phyloP scores from a whole-genome alignment of 2,113 vertebrate genomes.

The Pyxicephalus adspersus region DNA sequence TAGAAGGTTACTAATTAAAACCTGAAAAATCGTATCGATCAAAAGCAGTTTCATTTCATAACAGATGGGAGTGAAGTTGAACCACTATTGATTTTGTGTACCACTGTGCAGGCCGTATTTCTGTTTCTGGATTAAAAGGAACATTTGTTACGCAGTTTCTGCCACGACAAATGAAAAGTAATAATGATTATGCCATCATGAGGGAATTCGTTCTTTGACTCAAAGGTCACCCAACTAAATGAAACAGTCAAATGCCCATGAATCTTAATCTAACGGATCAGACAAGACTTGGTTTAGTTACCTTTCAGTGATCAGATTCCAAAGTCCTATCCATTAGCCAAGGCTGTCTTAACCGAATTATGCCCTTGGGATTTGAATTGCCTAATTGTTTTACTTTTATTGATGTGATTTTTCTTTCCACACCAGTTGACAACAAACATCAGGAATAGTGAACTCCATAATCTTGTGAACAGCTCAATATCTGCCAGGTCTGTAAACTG shows the following conservation, averaged over 20 bases:
- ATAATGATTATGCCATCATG: slow-evolving; percentile 28
- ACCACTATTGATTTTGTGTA: slow-evolving; percentile 47
- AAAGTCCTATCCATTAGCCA: slow-evolving; percentile 9
- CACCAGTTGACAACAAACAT: slow-evolving; percentile 10
- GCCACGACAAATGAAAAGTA: slow-evolving; percentile 47
- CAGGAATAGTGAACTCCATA: neutral
- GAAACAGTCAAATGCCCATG: slow-evolving; percentile 46
- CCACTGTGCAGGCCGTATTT: slow-evolving; percentile 23
- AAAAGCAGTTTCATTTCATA: slow-evolving; percentile 37
- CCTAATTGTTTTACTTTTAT: slow-evolving; percentile 37
- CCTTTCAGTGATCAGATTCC: slow-evolving; percentile 24
- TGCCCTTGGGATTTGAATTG: slow-evolving; percentile 15
- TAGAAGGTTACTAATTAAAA: slow-evolving; percentile 37
- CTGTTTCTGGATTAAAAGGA: slow-evolving; percentile 36
- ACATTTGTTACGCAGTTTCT: slow-evolving; percentile 14
- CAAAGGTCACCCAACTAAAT: slow-evolving; percentile 37
- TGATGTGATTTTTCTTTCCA: slow-evolving; percentile 28
- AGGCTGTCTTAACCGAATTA: slow-evolving; percentile 8
- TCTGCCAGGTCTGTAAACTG: neutral
- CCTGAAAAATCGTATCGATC: slow-evolving; percentile 20
- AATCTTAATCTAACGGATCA: slow-evolving; percentile 31
- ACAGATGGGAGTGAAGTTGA: slow-evolving; percentile 4
- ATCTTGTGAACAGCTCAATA: slow-evolving; percentile 26
- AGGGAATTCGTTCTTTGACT: slow-evolving; percentile 14
- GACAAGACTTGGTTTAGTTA: slow-evolving; percentile 43